phyloP scores from a whole-genome alignment of 2,113 vertebrate genomes.

The Boulengerochromis microlepis region DNA sequence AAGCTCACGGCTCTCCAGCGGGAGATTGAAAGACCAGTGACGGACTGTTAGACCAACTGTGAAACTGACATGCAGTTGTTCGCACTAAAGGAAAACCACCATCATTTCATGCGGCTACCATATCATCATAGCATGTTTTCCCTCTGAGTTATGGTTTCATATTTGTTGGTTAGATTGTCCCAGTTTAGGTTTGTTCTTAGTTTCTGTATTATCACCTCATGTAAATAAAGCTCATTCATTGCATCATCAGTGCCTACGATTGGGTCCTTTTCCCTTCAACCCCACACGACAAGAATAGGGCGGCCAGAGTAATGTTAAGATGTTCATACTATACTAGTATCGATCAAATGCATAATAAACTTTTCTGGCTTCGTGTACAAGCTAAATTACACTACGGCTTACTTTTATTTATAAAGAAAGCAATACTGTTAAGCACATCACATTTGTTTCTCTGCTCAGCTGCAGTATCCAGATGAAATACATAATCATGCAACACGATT shows the following conservation, averaged over 20 bases:
- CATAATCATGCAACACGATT: too few species aligned
- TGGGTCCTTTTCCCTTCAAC: too few species aligned
- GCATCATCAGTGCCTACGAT: too few species aligned
- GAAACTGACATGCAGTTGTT: neutral
- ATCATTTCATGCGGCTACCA: neutral
- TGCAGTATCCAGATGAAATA: too few species aligned
- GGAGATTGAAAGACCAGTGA: neutral
- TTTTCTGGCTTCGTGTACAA: neutral
- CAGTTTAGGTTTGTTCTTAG: neutral
- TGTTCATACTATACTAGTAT: neutral
- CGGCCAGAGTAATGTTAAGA: neutral
- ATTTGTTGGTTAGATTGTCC: neutral
- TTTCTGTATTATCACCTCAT: too few species aligned
- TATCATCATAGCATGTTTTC: neutral
- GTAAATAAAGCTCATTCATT: too few species aligned
- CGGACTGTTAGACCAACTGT: neutral
- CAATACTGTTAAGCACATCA: too few species aligned
- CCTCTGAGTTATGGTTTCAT: neutral
- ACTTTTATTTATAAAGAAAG: too few species aligned
- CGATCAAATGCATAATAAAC: neutral
- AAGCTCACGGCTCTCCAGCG: neutral
- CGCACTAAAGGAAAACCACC: neutral
- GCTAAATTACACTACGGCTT: too few species aligned
- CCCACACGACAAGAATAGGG: too few species aligned
- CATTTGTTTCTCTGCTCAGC: too few species aligned